These are phyloP conservation scores for Percina caprodes DNA, from an alignment of 2,113 vertebrate species.

Conservation along the genomic window DNA sequence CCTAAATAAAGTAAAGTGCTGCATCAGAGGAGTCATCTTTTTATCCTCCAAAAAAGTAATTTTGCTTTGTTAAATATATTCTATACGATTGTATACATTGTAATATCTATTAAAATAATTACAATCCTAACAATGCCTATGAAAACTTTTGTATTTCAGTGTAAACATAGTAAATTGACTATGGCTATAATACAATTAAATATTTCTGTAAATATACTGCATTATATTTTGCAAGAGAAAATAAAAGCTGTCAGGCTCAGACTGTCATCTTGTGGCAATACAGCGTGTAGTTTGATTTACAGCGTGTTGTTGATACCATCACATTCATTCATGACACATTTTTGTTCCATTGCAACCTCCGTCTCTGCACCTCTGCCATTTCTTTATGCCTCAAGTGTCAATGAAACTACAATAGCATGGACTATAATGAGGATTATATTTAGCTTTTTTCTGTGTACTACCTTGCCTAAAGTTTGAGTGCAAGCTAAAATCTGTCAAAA, in stretches of 20 bases:
- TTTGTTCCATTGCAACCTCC: conserved; percentile 61
- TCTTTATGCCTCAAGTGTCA: conserved; percentile 69
- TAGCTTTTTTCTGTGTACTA: conserved; percentile 65
- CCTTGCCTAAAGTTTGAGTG: conserved; percentile 58
- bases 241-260: conserved; percentile 20
- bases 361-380: conserved; percentile 61
- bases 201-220: conserved; percentile 12
- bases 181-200: not conserved
- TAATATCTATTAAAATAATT: not conserved
- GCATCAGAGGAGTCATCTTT: not conserved
- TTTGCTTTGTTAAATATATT: not conserved
- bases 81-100: not conserved
- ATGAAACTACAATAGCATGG: conserved; percentile 51
- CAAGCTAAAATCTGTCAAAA: conserved; percentile 72
- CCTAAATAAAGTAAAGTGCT: conserved; percentile 2
- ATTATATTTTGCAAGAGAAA: conserved; percentile 12
- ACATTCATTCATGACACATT: conserved; percentile 72
- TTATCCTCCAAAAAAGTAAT: not conserved
- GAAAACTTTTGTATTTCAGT: not conserved
- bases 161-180: not conserved
- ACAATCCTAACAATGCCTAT: not conserved
- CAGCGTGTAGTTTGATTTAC: conserved; percentile 60
- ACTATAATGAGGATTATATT: conserved; percentile 78
- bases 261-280: conserved; percentile 46
- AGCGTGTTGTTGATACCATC: conserved; percentile 52